Conservation (phyloP, 1,140 invertebrate genomes). For the Meloidogyne floridensis region DNA sequence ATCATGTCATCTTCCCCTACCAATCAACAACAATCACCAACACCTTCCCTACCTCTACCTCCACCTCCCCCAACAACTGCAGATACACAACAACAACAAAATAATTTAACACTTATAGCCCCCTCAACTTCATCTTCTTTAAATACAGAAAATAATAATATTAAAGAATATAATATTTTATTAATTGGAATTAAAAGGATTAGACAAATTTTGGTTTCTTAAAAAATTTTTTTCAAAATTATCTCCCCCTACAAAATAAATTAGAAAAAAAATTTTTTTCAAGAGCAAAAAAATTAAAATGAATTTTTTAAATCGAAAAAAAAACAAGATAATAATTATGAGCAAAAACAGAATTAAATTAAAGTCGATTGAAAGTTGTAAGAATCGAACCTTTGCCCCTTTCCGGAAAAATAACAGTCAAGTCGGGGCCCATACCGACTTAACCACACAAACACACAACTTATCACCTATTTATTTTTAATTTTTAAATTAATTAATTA, state of each 20-base stretch:
- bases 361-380: no score
- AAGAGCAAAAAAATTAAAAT: no score
- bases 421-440: not conserved
- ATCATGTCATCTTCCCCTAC: not conserved
- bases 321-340: no score
- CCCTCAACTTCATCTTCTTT: not conserved
- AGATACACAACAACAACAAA: not conserved
- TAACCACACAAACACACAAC: not conserved
- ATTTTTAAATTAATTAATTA: conserved; percentile 16
- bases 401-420: not conserved
- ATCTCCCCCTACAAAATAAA: no score
- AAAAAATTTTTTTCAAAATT: not conserved
- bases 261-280: no score
- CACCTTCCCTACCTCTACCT: not conserved
- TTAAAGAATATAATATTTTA: conserved; percentile 8
- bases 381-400: no score
- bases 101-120: not conserved
- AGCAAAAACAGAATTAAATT: no score
- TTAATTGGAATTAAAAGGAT: conserved; percentile 5
- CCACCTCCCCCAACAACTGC: not conserved
- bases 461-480: not conserved
- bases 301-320: no score
- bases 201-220: not conserved
- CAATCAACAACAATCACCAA: not conserved
- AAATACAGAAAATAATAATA: conserved; percentile 6